These are phyloP conservation scores for Chromis chromis DNA, from an alignment of 2,797 vertebrate genomes.

Conservation along the genomic window DNA sequence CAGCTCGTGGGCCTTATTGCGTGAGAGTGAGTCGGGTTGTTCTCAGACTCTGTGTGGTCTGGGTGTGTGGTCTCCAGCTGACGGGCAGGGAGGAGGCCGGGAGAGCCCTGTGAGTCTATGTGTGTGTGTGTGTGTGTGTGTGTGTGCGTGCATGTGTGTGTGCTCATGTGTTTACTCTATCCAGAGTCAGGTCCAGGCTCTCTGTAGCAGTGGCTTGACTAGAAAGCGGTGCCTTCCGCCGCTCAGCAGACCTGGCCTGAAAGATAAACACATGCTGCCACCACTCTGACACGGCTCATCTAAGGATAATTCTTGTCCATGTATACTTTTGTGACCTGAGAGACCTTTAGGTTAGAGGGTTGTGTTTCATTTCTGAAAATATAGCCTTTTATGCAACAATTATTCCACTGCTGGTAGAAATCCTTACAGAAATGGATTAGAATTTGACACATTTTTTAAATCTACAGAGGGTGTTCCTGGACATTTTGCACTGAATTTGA, in stretches of 20 bases:
- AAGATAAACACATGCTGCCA: slow-evolving; percentile 74
- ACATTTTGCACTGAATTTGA: not conserved
- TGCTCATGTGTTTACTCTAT: slow-evolving; percentile 81
- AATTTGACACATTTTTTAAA: slow-evolving; percentile 7
- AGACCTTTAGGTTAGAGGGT: slow-evolving; percentile 40
- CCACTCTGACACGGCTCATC: slow-evolving; percentile 68
- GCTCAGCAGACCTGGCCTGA: slow-evolving; percentile 63
- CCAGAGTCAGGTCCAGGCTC: slow-evolving; percentile 74
- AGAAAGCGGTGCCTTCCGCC: slow-evolving; percentile 72
- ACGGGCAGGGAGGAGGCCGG: slow-evolving; percentile 86
- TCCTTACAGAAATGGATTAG: not conserved
- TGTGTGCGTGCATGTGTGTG: slow-evolving; percentile 44
- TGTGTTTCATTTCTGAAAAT: slow-evolving; percentile 40
- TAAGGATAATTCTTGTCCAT: slow-evolving; percentile 57
- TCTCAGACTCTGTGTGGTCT: slow-evolving; percentile 89
- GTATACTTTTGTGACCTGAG: slow-evolving; percentile 56
- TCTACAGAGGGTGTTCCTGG: not conserved
- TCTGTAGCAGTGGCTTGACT: slow-evolving; percentile 70
- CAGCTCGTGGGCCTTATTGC: slow-evolving; percentile 88
- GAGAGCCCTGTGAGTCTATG: slow-evolving; percentile 58
- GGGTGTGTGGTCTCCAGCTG: slow-evolving; percentile 96
- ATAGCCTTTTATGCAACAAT: slow-evolving; percentile 15
- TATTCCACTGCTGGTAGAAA: not conserved
- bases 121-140: slow-evolving; percentile 46
- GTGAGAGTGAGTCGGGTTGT: slow-evolving; percentile 89